Conservation (phyloP, 1,140 invertebrate species). For the Diabrotica undecimpunctata region DNA sequence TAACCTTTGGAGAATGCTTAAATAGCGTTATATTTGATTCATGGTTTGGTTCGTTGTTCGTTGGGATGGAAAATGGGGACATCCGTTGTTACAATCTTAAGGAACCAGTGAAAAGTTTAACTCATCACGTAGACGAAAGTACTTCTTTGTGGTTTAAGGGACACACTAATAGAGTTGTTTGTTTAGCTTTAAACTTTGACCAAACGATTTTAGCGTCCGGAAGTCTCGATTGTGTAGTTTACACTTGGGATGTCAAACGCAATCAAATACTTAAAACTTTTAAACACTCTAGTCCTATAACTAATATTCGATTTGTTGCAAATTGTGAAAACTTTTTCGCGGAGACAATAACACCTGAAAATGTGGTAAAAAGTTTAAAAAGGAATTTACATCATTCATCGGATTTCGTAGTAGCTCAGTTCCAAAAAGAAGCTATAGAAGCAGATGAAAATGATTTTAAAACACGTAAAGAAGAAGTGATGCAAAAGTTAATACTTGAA, state of each 20-base stretch:
- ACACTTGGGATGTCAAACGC: conserved; percentile 76
- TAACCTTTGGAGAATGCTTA: conserved; percentile 71
- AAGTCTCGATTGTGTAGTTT: conserved; percentile 66
- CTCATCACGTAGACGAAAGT: conserved; percentile 59
- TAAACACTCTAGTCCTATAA: conserved; percentile 67
- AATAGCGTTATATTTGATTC: conserved; percentile 67
- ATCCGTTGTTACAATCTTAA: conserved; percentile 66
- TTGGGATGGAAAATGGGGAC: conserved; percentile 67
- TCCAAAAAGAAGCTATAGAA: conserved; percentile 33
- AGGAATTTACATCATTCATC: conserved; percentile 27
- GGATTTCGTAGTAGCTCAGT: conserved; percentile 26
- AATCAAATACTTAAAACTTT: conserved; percentile 67
- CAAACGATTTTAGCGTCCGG: conserved; percentile 69
- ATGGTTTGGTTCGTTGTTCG: conserved; percentile 67
- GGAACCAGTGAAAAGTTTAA: conserved; percentile 61
- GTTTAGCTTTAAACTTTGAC: conserved; percentile 68
- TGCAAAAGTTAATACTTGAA: conserved; percentile 26
- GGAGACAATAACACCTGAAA: conserved; percentile 34
- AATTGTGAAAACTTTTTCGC: conserved; percentile 34
- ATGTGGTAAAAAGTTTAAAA: conserved; percentile 34
- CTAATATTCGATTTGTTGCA: conserved; percentile 53
- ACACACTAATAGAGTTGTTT: conserved; percentile 65
- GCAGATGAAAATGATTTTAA: conserved; percentile 31
- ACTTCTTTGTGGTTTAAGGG: conserved; percentile 52
- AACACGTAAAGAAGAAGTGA: conserved; percentile 16